Conservation (phyloP, 2,797 vertebrate genomes). For the Amazona ochrocephala region DNA sequence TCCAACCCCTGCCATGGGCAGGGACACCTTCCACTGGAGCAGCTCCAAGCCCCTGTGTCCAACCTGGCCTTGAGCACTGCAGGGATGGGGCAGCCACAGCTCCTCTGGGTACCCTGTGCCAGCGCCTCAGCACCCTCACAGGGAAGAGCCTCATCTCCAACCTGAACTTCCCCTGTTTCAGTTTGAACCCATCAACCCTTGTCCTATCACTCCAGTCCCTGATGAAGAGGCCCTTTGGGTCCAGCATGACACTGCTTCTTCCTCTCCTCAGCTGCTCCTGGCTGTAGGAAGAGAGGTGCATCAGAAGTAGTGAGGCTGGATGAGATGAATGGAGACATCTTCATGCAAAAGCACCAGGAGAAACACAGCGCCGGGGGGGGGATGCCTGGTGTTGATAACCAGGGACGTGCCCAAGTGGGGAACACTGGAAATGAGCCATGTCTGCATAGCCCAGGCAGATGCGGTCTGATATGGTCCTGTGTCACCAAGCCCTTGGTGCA, state of each 20-base stretch:
- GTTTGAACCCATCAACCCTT: too few relatives aligned
- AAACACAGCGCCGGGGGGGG: background rate
- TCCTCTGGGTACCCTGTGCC: too few relatives aligned
- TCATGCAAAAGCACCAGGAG: background rate
- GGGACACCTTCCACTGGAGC: too few relatives aligned
- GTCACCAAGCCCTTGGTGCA: background rate
- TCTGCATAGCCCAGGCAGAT: background rate
- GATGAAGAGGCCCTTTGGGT: background rate
- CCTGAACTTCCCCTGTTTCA: too few relatives aligned
- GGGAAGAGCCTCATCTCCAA: too few relatives aligned
- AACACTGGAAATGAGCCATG: background rate
- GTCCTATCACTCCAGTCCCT: too few relatives aligned
- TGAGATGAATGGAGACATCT: background rate
- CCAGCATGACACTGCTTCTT: background rate
- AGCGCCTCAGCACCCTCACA: too few relatives aligned
- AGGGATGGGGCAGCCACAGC: too few relatives aligned
- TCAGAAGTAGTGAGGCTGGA: background rate
- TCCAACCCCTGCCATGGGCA: too few relatives aligned
- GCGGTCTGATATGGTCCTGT: accelerated
- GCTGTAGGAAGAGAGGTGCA: background rate
- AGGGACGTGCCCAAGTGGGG: background rate
- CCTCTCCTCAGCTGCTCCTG: background rate
- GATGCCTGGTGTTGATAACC: background rate
- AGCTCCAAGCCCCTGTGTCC: too few relatives aligned
- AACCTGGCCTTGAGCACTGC: too few relatives aligned